These are phyloP conservation scores for Pogona vitticeps DNA, from an alignment of 2,113 vertebrate genomes.

Conservation along the genomic window DNA sequence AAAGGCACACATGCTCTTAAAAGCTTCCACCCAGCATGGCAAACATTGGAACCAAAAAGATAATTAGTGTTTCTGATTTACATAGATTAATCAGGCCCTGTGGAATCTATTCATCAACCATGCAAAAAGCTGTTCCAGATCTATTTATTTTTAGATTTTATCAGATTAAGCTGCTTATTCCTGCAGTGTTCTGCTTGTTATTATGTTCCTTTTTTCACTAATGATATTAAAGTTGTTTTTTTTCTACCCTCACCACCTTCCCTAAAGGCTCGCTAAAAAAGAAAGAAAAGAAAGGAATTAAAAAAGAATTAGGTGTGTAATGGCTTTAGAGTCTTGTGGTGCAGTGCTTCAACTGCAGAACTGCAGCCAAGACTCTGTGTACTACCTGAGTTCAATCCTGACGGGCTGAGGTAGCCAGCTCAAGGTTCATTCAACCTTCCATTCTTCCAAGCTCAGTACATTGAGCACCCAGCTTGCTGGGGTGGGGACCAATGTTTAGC, in stretches of 20 bases:
- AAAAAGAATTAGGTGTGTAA: no score
- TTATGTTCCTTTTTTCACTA: conserved; percentile 46
- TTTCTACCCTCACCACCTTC: no score
- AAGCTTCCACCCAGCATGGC: conserved; percentile 24
- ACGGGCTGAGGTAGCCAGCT: no score
- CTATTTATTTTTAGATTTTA: conserved; percentile 45
- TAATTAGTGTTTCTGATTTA: conserved; percentile 23
- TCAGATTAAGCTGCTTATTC: conserved; percentile 43
- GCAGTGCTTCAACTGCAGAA: no score
- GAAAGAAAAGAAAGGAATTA: background rate
- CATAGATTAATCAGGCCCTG: conserved; percentile 37
- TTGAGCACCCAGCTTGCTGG: no score
- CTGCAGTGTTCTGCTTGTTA: conserved; percentile 38
- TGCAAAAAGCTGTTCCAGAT: conserved; percentile 37
- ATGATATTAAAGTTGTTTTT: conserved; percentile 18
- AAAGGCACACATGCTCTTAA: conserved; percentile 26
- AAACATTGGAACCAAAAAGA: conserved; percentile 25
- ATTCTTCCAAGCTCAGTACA: no score
- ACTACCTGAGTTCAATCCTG: no score
- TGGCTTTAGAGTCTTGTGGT: no score
- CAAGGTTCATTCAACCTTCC: no score
- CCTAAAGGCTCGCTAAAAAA: background rate
- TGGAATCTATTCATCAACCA: conserved; percentile 20
- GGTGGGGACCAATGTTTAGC: no score
- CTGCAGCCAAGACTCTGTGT: no score